A percentile compares a stretch with the other conserved stretches of the same genome.
These are phyloP conservation scores for Euschistus heros DNA, from an alignment of 1,140 invertebrate species.

Conservation along the genomic window DNA sequence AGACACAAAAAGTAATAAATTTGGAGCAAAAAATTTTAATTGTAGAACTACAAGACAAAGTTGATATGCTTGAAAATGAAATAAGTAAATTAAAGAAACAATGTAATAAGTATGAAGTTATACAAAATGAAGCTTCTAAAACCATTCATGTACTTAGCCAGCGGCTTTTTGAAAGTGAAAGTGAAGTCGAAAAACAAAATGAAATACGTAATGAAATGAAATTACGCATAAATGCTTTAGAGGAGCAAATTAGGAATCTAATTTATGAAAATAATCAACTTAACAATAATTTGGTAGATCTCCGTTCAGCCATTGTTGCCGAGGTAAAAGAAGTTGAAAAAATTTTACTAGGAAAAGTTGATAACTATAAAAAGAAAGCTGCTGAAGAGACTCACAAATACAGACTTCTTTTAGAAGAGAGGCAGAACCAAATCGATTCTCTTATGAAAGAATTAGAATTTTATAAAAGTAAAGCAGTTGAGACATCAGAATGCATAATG, in stretches of 20 bases:
- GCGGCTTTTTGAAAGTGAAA: slow-evolving; percentile 24
- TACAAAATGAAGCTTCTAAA: slow-evolving; percentile 22
- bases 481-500: slow-evolving; percentile 15
- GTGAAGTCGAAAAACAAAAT: slow-evolving; percentile 25
- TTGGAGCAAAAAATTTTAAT: slow-evolving; percentile 20
- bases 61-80: slow-evolving; percentile 15
- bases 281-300: slow-evolving; percentile 7
- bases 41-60: slow-evolving; percentile 23
- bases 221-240: slow-evolving; percentile 15
- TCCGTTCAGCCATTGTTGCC: slow-evolving; percentile 10
- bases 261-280: slow-evolving; percentile 19
- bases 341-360: slow-evolving; percentile 22
- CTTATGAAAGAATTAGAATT: slow-evolving; percentile 21
- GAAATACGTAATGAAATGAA: slow-evolving; percentile 19
- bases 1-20: slow-evolving; percentile 7
- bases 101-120: slow-evolving; percentile 25
- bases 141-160: slow-evolving; percentile 25
- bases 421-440: slow-evolving; percentile 22
- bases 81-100: slow-evolving; percentile 10
- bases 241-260: slow-evolving; percentile 21
- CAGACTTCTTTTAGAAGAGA: slow-evolving; percentile 18
- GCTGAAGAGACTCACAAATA: slow-evolving; percentile 21
- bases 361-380: slow-evolving; percentile 21
- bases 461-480: slow-evolving; percentile 15
- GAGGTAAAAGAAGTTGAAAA: slow-evolving; percentile 23